Evolutionary conservation across 2,888 invertebrate species (phyloP), one percentile per base, ranked within the genome.

Genomic region (Alviniconcha strummeri): DNA sequence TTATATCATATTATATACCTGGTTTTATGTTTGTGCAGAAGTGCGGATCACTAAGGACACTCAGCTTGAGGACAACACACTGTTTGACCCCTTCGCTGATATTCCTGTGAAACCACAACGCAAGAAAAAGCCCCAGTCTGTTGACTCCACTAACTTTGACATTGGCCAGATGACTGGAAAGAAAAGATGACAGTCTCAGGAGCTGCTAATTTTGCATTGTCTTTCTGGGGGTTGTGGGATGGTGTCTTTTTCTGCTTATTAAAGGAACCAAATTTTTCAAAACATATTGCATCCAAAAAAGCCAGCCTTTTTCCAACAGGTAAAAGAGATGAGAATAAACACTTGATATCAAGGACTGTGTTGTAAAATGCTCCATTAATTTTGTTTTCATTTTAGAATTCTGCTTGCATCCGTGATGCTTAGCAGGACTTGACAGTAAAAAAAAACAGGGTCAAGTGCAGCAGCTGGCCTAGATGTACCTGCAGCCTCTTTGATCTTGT

Each of bases 11-110:
- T 36, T 36, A 36, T 36, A 36, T 36, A 36, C 3, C 36, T 36
- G 36, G 36, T 80, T 55, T 19, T 5, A 71, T 54, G n/a, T 64
- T 64, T 54, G 17, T 74, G 82, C 89, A 90, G 90, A 85, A 78
- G 76, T 86, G 17, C 85, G 84, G 11, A 83, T 89, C 15, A 88
- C 86, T 4, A 84, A 88, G 69, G 88, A 88, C 71, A 89, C 86
- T 17, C 52, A 60, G 11, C 69, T 88, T 64, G 81, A 83, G 55
- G 83, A 86, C 9, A 90, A 88, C 77, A 86, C 83, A 17, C 69
- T 84, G 9, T 89, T 85, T 87, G 87, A 88, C 80, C 86, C 85
- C 0, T 80, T 84, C 75, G 86, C 85, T 2, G 81, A 87, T 71
- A 69, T 89, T 17, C 89, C 89, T 17, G 54, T 78, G 8, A 81